These are phyloP conservation scores for Megathymus violae DNA, from an alignment of 1,140 invertebrate species.

Conservation along the genomic window DNA sequence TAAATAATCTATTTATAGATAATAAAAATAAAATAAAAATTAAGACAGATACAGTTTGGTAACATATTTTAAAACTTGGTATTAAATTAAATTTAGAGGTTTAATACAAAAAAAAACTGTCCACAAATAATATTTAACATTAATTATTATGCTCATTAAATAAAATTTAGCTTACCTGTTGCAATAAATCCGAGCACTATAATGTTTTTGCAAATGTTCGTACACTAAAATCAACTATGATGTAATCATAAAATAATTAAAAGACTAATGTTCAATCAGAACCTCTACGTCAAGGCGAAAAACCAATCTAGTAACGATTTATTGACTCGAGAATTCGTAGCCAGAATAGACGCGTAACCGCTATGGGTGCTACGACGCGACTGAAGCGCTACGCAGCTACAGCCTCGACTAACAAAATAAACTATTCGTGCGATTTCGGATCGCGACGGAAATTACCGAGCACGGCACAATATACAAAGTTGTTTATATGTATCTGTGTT, in stretches of 20 bases:
- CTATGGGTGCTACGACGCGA: constrained; percentile 68
- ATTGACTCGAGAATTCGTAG: constrained; percentile 29
- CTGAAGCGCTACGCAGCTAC: constrained; percentile 71
- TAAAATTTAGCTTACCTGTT: constrained; percentile 13
- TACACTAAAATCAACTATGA: neutral
- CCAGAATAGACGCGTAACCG: constrained; percentile 47
- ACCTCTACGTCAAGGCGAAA: neutral
- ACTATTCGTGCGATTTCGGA: constrained; percentile 62
- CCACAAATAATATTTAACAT: no score
- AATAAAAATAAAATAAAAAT: no score
- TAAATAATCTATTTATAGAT: no score
- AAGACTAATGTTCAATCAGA: neutral
- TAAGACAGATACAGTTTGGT: no score
- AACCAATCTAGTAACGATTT: constrained; percentile 14
- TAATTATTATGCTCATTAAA: no score
- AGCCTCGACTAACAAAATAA: constrained; percentile 57
- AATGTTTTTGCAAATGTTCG: constrained; percentile 6
- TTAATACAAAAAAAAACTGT: no score
- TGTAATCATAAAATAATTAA: neutral
- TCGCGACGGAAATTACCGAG: constrained; percentile 64
- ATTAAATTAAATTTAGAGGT: no score
- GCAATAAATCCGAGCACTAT: constrained; percentile 10
- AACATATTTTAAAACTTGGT: no score
- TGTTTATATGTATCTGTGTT: constrained; percentile 64
- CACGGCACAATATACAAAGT: constrained; percentile 38